Percentiles rank a stretch among this genome's conserved stretches.
phyloP scores from a whole-genome alignment of 2,888 invertebrate species.

The Zaprionus lineosus region DNA sequence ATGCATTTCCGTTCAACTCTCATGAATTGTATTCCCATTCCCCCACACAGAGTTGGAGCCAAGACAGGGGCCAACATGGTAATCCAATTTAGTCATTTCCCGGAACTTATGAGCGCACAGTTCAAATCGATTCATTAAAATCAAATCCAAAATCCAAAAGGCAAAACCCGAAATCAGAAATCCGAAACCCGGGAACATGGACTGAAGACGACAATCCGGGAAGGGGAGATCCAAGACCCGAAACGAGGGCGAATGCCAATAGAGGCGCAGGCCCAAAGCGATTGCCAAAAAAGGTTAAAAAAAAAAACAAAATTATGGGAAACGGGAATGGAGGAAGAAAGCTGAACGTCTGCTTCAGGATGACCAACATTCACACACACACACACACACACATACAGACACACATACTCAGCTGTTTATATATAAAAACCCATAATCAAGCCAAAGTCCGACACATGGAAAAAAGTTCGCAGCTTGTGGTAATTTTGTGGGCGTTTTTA shows the following conservation, averaged over 20 bases:
- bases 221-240: too few species aligned
- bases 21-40: conserved; percentile 36
- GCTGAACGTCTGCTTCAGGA: conserved; percentile 43
- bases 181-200: too few species aligned
- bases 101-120: conserved; percentile 62
- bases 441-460: conserved; percentile 41
- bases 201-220: too few species aligned
- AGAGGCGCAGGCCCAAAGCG: conserved; percentile 45
- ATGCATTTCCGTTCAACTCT: too few species aligned
- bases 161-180: too few species aligned
- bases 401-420: conserved; percentile 9
- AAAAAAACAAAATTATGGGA: conserved; percentile 19
- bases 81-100: conserved; percentile 71
- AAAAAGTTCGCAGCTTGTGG: conserved; percentile 79
- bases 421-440: conserved; percentile 63
- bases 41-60: neutral
- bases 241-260: conserved; percentile 41
- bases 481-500: conserved; percentile 82
- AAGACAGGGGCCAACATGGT: conserved; percentile 52
- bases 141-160: conserved; percentile 55
- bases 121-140: conserved; percentile 79
- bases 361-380: conserved; percentile 36
- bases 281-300: conserved; percentile 42
- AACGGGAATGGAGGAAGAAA: conserved; percentile 35
- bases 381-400: conserved; percentile 5